Conservation (phyloP, 1,140 invertebrate genomes). For the Neodiprion fabricii region DNA sequence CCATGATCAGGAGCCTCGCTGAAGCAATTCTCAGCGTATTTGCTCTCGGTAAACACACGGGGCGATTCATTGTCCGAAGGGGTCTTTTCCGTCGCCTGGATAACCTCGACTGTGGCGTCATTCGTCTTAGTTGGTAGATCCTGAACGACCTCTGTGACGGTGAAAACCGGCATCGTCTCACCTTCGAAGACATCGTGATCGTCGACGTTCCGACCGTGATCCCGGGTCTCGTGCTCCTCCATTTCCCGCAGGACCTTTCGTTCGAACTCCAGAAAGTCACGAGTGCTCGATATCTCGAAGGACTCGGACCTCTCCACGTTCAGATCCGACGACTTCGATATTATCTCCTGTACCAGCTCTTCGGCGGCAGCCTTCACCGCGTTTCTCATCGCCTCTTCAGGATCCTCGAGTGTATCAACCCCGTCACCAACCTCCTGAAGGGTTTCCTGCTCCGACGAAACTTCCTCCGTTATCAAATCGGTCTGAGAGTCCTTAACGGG, state of each 20-base stretch:
- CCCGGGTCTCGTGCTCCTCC: constrained; percentile 36
- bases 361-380: background rate
- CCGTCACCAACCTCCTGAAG: background rate
- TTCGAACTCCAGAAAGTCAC: constrained; percentile 34
- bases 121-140: background rate
- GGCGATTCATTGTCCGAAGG: background rate
- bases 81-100: background rate
- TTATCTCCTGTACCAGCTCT: background rate
- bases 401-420: background rate
- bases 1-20: constrained; percentile 17
- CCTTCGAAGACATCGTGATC: background rate
- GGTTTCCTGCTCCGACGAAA: background rate
- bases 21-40: background rate
- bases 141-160: background rate
- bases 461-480: background rate
- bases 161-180: background rate
- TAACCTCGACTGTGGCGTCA: background rate
- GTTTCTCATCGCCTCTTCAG: background rate
- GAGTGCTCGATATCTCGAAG: constrained; percentile 22
- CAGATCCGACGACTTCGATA: background rate
- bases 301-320: constrained; percentile 3
- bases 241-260: constrained; percentile 31
- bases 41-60: constrained; percentile 5
- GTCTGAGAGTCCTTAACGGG: background rate
- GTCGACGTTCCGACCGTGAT: background rate